Base-by-base conservation (phyloP, 1,140 invertebrate species). In the Dendroctonus ponderosae region DNA sequence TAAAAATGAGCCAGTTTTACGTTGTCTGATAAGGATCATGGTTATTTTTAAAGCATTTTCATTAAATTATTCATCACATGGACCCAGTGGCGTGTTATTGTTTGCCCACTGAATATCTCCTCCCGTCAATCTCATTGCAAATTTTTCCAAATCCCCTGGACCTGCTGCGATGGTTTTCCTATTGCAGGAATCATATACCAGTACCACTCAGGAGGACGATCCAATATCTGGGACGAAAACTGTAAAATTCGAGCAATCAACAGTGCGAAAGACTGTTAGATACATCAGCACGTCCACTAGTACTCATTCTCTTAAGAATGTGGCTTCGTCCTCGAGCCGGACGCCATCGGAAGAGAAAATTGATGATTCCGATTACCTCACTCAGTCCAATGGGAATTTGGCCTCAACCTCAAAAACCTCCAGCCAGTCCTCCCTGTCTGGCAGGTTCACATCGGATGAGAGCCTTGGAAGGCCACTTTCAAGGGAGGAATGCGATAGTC, bases 231-330 rank as follows among this genome's bases (percentile, higher is more conserved):
- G 85, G 2, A 80, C 83, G 2, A 85, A 84, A 63, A 81, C 86
- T 53, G 84, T 89, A 15, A 88, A 87, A 74, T 87, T 87, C 68
- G 86, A 90, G 74, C 83, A 85, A 75, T 83, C 90, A 71, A 85
- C 82, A 11, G 80, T 89, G 57, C 80, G 80, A 62, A 85, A 86
- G 71, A 82, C 83, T 64, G 51, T 84, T 46, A 71, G 79, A 37
- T 83, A 84, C 70, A 72, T 83, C 7, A 72, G 69, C 11, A 57
- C 69, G 4, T 71, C 61, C 26, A 61, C 69, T 9, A 72, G 63
- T 9, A 63, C 70, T 12, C 49, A 70, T 8, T 70, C 68, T 41
- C 54, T 69, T n/a, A 62, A 61, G 11, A 66, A 68, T 44, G 51
- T 49, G 14, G 11, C 65, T 8, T 44, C 52, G 11, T 49, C 60